These are phyloP conservation scores for Triplophysa tibetana DNA, from an alignment of 2,113 vertebrate genomes.

Conservation along the genomic window DNA sequence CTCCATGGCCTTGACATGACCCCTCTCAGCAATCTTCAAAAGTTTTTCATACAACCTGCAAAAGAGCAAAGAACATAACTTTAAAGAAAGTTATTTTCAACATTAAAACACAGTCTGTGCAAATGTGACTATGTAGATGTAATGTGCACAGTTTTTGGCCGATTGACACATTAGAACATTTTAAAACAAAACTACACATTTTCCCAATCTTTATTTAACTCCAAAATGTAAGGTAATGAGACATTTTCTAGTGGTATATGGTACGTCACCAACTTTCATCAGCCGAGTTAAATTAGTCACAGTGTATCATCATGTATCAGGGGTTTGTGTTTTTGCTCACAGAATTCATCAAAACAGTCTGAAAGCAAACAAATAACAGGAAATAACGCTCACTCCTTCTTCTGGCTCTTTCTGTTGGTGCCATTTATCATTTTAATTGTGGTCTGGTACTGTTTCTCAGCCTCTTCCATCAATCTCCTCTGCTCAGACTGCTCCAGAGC, in stretches of 20 bases:
- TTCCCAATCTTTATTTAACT: no score
- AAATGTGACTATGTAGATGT: no score
- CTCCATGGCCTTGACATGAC: conserved; percentile 92
- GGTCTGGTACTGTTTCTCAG: conserved; percentile 86
- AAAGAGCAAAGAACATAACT: conserved; percentile 26
- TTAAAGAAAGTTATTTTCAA: background rate
- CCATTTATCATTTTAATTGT: conserved; percentile 86
- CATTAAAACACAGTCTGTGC: background rate
- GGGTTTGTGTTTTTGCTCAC: no score
- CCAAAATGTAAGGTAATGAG: no score
- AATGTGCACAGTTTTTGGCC: no score
- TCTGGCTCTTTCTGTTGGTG: conserved; percentile 87
- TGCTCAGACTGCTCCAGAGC: conserved; percentile 89
- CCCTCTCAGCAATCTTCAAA: conserved; percentile 84
- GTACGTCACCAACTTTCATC: no score
- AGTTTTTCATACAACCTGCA: conserved; percentile 89
- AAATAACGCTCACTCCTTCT: conserved; percentile 83
- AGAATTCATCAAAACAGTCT: background rate
- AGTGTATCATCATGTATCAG: no score
- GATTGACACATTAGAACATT: no score
- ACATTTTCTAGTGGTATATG: no score
- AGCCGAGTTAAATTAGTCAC: no score
- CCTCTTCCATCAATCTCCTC: conserved; percentile 85
- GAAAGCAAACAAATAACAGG: background rate
- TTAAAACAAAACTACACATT: no score